Base-by-base conservation (phyloP, 1,140 invertebrate species). In the Holcopasites calliopsidis region DNA sequence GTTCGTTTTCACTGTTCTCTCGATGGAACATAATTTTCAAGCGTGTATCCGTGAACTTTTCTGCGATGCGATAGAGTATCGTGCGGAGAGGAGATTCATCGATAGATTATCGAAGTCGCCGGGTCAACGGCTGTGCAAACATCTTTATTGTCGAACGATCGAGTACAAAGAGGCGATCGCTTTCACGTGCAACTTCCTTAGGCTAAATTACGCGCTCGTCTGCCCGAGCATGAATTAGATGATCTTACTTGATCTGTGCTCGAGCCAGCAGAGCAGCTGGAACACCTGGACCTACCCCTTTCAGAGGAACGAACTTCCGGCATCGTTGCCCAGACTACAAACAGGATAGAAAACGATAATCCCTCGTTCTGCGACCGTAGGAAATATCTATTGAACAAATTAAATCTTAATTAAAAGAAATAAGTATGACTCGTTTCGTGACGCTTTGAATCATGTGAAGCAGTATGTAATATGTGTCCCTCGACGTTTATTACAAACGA, bases 91-190 rank as follows among this genome's bases (percentile, higher is more conserved):
- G 16, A 18, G 33, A 52, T 52, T 61, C 58, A 23, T 8, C 58
- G 5, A 2, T 28, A 50, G 57, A 62, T 71, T 62, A 71, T 71
- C 57, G 69, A 61, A 71, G 69, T 62, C 44, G 57, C 44, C 69
- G 44, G 69, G 69, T 71, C 69, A 71, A 71, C 44, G 69, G 69
- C 69, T 71, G 7, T 7, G 57, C 42, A 61, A 71, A 71, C 69
- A 71, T 71, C 69, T 71, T 71, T 71, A 71, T 71, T 71, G 69
- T 61, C 69, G 69, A 69, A 69, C 52, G 57, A 49, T 16, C 69
- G 31, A 62, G 21, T 57, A 44, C 3, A 38, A 62, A 62, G 57
- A 50, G 69, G 31, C 42, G 69, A 21, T 38, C 69, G 69, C 69
- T 71, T 71, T 71, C 69, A 61, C 69, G 69, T 49, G 57, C 33